Conservation (phyloP, 2,888 invertebrate species). For the Chirona hameri region DNA sequence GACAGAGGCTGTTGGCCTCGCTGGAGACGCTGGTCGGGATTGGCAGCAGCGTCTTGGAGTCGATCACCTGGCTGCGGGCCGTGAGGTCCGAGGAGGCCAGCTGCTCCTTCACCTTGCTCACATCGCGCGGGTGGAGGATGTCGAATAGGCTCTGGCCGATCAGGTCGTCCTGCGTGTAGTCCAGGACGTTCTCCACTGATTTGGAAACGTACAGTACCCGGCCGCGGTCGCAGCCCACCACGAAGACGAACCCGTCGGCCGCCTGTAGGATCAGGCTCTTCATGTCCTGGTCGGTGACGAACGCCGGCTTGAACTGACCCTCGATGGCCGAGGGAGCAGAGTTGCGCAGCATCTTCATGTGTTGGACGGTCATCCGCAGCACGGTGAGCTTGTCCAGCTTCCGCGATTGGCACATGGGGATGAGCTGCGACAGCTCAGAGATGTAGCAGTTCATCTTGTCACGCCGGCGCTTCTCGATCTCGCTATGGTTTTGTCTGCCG, state of each 20-base stretch:
- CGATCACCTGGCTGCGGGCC: conserved; percentile 82
- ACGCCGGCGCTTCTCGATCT: conserved; percentile 88
- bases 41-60: conserved; percentile 57
- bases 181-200: conserved; percentile 74
- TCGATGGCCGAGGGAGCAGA: conserved; percentile 69
- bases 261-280: conserved; percentile 75
- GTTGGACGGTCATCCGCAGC: conserved; percentile 88
- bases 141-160: conserved; percentile 91
- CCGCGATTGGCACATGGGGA: conserved; percentile 93
- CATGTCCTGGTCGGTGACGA: conserved; percentile 79
- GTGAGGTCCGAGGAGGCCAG: conserved; percentile 83
- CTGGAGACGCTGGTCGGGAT: not conserved
- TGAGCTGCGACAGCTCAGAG: conserved; percentile 78
- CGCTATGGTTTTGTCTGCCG: conserved; percentile 79
- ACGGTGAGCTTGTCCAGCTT: conserved; percentile 89
- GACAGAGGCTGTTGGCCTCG: conserved; percentile 70
- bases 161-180: conserved; percentile 80
- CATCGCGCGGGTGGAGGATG: conserved; percentile 89
- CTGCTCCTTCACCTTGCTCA: conserved; percentile 92
- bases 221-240: conserved; percentile 88
- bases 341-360: conserved; percentile 71
- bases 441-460: conserved; percentile 98
- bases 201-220: conserved; percentile 84
- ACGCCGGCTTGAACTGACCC: conserved; percentile 72
- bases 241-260: conserved; percentile 85